Percentiles rank a stretch among this genome's conserved stretches.
These are phyloP conservation scores for Apolygus lucorum DNA, from an alignment of 1,140 invertebrate genomes.

Conservation along the genomic window DNA sequence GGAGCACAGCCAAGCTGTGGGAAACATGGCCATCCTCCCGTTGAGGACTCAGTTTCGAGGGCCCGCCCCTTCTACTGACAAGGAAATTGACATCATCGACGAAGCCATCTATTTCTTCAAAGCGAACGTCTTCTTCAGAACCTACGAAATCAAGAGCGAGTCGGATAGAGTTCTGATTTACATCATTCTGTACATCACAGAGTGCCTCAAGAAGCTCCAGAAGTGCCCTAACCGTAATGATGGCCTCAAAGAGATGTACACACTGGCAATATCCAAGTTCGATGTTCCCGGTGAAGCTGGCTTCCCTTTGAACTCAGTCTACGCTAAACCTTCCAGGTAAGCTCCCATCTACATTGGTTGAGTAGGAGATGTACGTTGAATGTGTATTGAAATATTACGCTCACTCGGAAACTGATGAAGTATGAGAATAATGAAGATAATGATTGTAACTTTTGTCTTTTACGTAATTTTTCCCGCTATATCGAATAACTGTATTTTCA, in stretches of 20 bases:
- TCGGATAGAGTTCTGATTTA: slow-evolving; percentile 95
- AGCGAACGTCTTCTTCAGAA: slow-evolving; percentile 98
- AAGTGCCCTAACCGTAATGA: slow-evolving; percentile 83
- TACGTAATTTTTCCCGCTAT: too few species aligned
- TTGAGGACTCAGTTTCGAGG: slow-evolving; percentile 78
- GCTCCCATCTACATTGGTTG: too few species aligned
- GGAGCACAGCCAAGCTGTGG: slow-evolving; percentile 62
- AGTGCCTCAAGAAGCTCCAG: slow-evolving; percentile 92
- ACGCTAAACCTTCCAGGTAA: slow-evolving; percentile 81
- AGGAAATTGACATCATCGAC: slow-evolving; percentile 89
- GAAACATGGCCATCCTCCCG: slow-evolving; percentile 87
- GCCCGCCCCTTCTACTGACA: slow-evolving; percentile 64
- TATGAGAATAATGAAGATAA: too few species aligned
- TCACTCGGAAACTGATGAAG: too few species aligned
- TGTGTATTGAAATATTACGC: too few species aligned
- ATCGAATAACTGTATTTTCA: too few species aligned
- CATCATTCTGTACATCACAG: slow-evolving; percentile 96
- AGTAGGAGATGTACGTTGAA: too few species aligned
- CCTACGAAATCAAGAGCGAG: slow-evolving; percentile 97
- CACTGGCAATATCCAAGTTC: slow-evolving; percentile 88
- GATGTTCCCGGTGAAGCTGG: slow-evolving; percentile 93
- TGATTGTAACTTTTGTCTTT: too few species aligned
- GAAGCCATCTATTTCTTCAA: slow-evolving; percentile 96
- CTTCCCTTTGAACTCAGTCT: slow-evolving; percentile 97
- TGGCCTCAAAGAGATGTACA: slow-evolving; percentile 91